phyloP scores from a whole-genome alignment of 2,888 invertebrate genomes.

The Crocallis elinguaria region DNA sequence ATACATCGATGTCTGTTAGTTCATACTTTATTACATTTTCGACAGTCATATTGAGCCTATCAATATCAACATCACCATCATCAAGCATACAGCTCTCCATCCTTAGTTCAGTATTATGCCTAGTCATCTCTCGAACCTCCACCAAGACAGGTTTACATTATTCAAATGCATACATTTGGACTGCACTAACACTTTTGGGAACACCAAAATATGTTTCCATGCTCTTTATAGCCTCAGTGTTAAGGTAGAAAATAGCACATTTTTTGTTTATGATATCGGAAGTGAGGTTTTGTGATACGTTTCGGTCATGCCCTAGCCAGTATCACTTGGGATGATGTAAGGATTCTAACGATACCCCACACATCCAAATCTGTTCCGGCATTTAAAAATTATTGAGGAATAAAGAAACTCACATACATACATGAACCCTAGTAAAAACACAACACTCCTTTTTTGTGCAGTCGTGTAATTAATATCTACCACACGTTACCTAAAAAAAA shows the following conservation, averaged over 20 bases:
- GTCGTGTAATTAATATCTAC: no score
- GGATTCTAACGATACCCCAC: no score
- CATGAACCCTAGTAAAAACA: no score
- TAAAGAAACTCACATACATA: no score
- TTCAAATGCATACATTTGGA: constrained; percentile 74
- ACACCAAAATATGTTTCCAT: constrained; percentile 23
- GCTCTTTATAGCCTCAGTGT: constrained; percentile 6
- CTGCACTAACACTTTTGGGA: constrained; percentile 44
- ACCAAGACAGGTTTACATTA: constrained; percentile 77
- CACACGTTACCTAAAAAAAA: no score
- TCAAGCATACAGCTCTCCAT: constrained; percentile 59
- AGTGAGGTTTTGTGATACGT: constrained; percentile 36
- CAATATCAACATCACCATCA: constrained; percentile 46
- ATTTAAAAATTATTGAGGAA: no score
- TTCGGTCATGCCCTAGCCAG: constrained; percentile 50
- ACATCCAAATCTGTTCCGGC: no score
- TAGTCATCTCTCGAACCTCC: constrained; percentile 75
- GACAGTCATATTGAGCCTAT: constrained; percentile 29
- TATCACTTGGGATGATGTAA: no score
- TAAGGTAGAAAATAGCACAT: constrained; percentile 42
- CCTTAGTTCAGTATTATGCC: constrained; percentile 69
- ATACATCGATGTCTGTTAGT: constrained; percentile 5
- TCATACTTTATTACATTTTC: constrained; percentile 12
- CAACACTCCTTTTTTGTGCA: no score
- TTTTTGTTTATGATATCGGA: constrained; percentile 20